These are phyloP conservation scores for Chinchilla lanigera DNA, from an alignment of 2,113 vertebrate species.

Conservation along the genomic window DNA sequence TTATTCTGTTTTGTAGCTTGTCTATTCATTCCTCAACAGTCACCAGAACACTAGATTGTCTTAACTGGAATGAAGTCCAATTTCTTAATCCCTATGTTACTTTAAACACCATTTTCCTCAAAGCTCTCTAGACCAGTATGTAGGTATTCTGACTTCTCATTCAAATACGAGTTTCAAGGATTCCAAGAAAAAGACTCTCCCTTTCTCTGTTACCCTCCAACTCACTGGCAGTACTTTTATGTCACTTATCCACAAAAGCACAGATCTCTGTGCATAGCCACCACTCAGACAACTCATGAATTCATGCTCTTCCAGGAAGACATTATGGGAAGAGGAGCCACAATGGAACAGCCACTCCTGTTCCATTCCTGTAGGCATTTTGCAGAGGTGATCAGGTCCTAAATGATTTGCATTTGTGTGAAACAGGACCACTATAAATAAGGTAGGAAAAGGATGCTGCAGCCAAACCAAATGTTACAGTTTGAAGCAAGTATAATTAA, in stretches of 20 bases:
- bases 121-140: neutral
- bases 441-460: rapidly evolving
- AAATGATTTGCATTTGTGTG: neutral
- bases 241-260: neutral
- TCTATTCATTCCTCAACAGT: neutral
- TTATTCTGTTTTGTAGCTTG: neutral
- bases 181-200: neutral
- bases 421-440: neutral
- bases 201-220: neutral
- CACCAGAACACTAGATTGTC: neutral
- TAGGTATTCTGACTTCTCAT: neutral
- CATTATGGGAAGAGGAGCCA: neutral
- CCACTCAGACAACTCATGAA: neutral
- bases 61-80: neutral
- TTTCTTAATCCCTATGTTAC: neutral
- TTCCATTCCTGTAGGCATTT: neutral
- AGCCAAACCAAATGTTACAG: neutral
- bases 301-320: neutral
- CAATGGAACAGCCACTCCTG: neutral
- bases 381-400: neutral
- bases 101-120: neutral
- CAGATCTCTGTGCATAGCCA: neutral
- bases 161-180: neutral
- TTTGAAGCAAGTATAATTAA: neutral
- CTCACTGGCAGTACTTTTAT: neutral